Conservation (phyloP, 2,888 invertebrate genomes). For the Asteroscopus sphinx region DNA sequence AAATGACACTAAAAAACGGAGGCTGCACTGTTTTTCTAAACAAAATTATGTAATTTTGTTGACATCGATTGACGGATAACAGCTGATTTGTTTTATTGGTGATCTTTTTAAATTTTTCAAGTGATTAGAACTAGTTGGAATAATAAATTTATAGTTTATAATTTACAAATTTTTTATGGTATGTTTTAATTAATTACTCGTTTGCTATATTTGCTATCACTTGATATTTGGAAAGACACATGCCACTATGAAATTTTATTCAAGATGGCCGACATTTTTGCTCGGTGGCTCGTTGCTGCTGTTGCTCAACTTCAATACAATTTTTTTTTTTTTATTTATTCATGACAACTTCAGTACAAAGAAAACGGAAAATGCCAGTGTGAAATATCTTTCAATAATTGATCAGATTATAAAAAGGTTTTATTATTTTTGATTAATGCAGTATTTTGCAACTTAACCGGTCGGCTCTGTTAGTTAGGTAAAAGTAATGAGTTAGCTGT, state of each 20-base stretch:
- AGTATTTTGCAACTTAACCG: neutral
- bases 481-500: too few species aligned
- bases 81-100: conserved; percentile 89
- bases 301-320: too few species aligned
- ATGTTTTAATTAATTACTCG: conserved; percentile 60
- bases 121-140: conserved; percentile 52
- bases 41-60: conserved; percentile 91
- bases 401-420: too few species aligned
- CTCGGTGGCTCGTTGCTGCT: conserved; percentile 43
- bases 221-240: conserved; percentile 82
- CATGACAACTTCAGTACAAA: conserved; percentile 39
- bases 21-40: conserved; percentile 89
- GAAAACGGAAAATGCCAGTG: conserved; percentile 69
- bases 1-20: conserved; percentile 84
- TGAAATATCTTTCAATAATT: conserved; percentile 56
- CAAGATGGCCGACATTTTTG: conserved; percentile 81
- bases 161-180: conserved; percentile 67
- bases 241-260: conserved; percentile 79
- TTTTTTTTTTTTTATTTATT: too few species aligned
- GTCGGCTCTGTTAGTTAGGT: too few species aligned
- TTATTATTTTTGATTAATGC: neutral
- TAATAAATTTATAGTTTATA: conserved; percentile 59
- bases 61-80: conserved; percentile 90
- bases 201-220: conserved; percentile 67
- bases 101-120: conserved; percentile 78